A percentile compares a stretch with the other conserved stretches of the same genome.
Evolutionary conservation across 2,797 vertebrate genomes (phyloP).

Genomic region (Periparus ater): DNA sequence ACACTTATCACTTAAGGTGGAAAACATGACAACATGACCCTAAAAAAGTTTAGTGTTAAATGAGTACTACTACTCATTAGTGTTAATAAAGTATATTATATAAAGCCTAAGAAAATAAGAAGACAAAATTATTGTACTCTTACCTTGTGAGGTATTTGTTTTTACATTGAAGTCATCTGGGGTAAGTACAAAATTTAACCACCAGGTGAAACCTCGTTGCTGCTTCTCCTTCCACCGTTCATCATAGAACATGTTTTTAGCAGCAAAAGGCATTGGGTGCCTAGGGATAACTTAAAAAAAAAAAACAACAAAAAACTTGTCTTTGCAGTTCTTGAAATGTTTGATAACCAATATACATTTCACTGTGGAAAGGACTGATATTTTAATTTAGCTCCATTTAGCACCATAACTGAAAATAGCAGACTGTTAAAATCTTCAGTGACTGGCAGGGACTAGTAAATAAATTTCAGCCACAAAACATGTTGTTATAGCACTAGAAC

Average conservation of each 20-base stretch:
- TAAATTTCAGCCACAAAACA: not conserved
- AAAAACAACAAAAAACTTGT: not conserved
- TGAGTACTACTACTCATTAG: not conserved
- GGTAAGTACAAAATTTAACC: constrained; percentile 95
- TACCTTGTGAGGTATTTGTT: constrained; percentile 87
- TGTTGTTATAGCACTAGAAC: not conserved
- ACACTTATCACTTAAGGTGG: not conserved
- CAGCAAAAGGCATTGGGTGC: constrained; percentile 94
- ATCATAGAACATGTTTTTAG: constrained; percentile 97
- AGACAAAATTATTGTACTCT: not conserved
- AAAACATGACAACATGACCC: not conserved
- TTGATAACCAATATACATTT: not conserved
- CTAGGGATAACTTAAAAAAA: constrained; percentile 84
- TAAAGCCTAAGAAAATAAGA: not conserved
- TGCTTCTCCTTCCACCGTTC: constrained; percentile 98
- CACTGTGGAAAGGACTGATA: not conserved
- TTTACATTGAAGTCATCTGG: constrained; percentile 93
- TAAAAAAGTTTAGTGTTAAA: not conserved
- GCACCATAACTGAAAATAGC: not conserved
- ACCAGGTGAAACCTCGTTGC: constrained; percentile 92
- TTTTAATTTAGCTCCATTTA: not conserved
- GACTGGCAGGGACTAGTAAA: not conserved
- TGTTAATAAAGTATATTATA: not conserved
- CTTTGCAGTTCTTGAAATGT: not conserved
- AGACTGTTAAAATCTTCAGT: not conserved